Percentiles rank a stretch among this genome's conserved stretches.
These are phyloP conservation scores for Melozone crissalis DNA, from an alignment of 2,113 vertebrate species.

Conservation along the genomic window DNA sequence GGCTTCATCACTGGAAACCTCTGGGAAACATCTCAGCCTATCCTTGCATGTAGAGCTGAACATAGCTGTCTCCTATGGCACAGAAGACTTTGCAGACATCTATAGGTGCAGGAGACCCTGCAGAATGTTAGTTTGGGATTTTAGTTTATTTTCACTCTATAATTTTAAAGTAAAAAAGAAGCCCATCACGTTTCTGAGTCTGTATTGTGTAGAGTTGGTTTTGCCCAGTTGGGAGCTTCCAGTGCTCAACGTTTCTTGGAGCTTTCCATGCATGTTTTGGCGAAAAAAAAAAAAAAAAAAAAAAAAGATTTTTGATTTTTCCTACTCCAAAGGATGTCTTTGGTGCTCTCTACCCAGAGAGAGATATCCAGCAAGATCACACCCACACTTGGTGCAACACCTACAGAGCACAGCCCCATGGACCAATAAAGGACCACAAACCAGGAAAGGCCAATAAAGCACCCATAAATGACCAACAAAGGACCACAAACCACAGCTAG, in stretches of 20 bases:
- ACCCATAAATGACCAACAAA: neutral
- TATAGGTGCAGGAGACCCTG: neutral
- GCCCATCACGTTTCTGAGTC: rapidly evolving
- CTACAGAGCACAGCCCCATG: rapidly evolving
- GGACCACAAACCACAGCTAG: neutral
- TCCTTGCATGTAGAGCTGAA: rapidly evolving
- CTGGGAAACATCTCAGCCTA: neutral
- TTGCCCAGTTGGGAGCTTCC: neutral
- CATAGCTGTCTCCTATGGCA: neutral
- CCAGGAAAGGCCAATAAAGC: neutral
- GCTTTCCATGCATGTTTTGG: neutral
- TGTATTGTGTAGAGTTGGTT: rapidly evolving
- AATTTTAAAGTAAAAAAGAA: neutral
- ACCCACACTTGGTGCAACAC: neutral
- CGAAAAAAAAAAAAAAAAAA: too few species aligned
- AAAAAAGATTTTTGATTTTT: neutral
- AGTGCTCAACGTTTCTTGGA: neutral
- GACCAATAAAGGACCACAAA: neutral
- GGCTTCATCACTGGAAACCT: neutral
- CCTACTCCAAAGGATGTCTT: neutral
- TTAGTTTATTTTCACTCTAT: neutral
- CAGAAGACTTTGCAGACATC: neutral
- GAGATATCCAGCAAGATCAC: neutral
- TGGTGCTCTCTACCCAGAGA: neutral
- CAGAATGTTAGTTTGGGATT: neutral